Evolutionary conservation across 2,113 vertebrate species (phyloP).

Genomic region (Todiramphus chloris): DNA sequence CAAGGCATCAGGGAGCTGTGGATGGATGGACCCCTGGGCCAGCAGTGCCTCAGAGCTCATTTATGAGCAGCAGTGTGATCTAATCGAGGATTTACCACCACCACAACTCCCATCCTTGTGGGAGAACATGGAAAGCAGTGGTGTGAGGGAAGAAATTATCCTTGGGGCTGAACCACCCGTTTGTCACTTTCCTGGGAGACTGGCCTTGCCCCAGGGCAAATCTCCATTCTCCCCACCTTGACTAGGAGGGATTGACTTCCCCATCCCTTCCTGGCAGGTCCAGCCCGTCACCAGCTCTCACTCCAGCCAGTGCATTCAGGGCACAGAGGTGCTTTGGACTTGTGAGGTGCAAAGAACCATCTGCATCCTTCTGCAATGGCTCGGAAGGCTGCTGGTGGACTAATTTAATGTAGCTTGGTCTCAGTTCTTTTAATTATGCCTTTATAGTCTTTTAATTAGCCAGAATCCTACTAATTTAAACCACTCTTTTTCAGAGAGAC

Average conservation of each 20-base stretch:
- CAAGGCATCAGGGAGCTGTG: not conserved
- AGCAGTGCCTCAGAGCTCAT: not conserved
- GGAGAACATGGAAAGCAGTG: not conserved
- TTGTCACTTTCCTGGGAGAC: not conserved
- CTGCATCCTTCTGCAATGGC: not conserved
- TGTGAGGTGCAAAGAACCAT: not conserved
- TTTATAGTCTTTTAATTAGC: slow-evolving; percentile 73
- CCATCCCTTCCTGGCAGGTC: not conserved
- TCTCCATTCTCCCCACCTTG: not conserved
- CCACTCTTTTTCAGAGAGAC: slow-evolving; percentile 16
- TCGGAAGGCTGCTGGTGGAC: not conserved
- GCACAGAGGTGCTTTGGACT: not conserved
- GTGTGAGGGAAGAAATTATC: not conserved
- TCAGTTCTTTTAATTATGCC: slow-evolving; percentile 66
- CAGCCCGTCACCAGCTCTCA: not conserved
- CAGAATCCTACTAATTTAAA: slow-evolving; percentile 68
- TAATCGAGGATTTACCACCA: not conserved
- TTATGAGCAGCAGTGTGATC: not conserved
- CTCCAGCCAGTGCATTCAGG: not conserved
- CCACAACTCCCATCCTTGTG: not conserved
- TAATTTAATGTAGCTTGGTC: slow-evolving; percentile 57
- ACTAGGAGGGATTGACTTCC: not conserved
- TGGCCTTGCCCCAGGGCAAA: not conserved
- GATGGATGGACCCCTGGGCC: not conserved
- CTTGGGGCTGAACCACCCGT: not conserved